A percentile compares a stretch with the other conserved stretches of the same genome.
Conservation (phyloP, 2,113 vertebrate species). For the Scolopax mira region DNA sequence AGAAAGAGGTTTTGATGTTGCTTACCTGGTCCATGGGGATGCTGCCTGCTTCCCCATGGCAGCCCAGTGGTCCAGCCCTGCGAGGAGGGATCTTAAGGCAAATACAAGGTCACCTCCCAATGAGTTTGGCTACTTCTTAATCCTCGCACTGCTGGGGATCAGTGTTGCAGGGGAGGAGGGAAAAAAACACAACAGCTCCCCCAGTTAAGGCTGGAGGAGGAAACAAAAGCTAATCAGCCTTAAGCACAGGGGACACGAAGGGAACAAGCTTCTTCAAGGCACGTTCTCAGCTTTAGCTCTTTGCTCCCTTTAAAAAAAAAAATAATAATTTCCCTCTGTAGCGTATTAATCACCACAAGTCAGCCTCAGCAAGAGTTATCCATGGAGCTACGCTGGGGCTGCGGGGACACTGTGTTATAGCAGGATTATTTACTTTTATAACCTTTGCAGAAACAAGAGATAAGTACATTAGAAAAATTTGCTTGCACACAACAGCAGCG, state of each 20-base stretch:
- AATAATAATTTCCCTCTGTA: background rate
- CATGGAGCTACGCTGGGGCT: background rate
- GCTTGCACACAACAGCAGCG: background rate
- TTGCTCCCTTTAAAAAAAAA: background rate
- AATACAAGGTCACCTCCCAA: background rate
- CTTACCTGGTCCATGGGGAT: background rate
- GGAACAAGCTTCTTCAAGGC: background rate
- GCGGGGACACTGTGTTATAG: background rate
- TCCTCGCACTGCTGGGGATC: background rate
- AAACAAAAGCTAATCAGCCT: constrained; percentile 17
- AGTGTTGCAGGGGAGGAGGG: background rate
- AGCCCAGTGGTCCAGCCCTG: background rate
- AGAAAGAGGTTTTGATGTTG: background rate
- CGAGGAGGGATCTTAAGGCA: accelerated
- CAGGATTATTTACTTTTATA: constrained; percentile 41
- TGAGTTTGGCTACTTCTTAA: background rate
- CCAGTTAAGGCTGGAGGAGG: background rate
- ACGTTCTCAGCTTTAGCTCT: background rate
- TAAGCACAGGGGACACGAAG: background rate
- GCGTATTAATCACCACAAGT: background rate
- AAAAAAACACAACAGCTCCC: background rate
- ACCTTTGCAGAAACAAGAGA: constrained; percentile 25
- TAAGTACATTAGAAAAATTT: background rate
- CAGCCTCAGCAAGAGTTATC: constrained; percentile 36
- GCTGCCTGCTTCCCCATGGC: background rate